A percentile compares a stretch with the other conserved stretches of the same genome.
Conservation (phyloP, 1,140 invertebrate species). For the Daktulosphaira vitifoliae region DNA sequence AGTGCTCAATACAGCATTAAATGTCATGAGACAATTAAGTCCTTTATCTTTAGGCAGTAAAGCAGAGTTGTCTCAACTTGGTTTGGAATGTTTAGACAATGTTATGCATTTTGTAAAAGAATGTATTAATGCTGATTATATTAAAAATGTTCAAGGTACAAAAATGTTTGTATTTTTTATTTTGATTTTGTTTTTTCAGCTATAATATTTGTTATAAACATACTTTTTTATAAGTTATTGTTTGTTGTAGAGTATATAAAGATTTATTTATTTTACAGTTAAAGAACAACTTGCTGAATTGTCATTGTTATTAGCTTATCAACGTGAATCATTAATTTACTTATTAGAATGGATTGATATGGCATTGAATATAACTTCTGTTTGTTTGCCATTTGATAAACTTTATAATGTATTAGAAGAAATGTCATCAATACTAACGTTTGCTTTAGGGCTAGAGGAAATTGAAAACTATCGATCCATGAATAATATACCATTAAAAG, state of each 20-base stretch:
- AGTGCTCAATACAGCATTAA: constrained; percentile 51
- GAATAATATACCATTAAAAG: constrained; percentile 45
- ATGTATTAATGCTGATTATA: constrained; percentile 43
- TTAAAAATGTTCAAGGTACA: constrained; percentile 47
- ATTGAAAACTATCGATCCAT: constrained; percentile 12
- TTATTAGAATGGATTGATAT: constrained; percentile 58
- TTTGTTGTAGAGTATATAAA: neutral
- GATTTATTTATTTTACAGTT: constrained; percentile 37
- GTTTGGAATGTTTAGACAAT: constrained; percentile 49
- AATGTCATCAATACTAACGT: constrained; percentile 30
- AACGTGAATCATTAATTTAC: constrained; percentile 55
- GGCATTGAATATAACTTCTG: constrained; percentile 44
- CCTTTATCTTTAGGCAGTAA: constrained; percentile 55
- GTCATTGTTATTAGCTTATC: constrained; percentile 50
- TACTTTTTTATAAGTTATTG: too few relatives aligned
- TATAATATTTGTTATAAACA: neutral
- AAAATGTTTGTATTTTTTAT: constrained; percentile 23
- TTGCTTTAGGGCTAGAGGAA: constrained; percentile 30
- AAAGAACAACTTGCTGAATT: constrained; percentile 50
- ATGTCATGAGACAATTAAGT: constrained; percentile 51
- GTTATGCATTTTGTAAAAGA: constrained; percentile 50
- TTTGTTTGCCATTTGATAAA: constrained; percentile 24
- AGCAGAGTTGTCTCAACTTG: constrained; percentile 50
- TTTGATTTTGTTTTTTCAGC: neutral
- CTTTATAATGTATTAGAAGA: constrained; percentile 23